Conservation (phyloP, 2,113 vertebrate species). For the Odocoileus virginianus region DNA sequence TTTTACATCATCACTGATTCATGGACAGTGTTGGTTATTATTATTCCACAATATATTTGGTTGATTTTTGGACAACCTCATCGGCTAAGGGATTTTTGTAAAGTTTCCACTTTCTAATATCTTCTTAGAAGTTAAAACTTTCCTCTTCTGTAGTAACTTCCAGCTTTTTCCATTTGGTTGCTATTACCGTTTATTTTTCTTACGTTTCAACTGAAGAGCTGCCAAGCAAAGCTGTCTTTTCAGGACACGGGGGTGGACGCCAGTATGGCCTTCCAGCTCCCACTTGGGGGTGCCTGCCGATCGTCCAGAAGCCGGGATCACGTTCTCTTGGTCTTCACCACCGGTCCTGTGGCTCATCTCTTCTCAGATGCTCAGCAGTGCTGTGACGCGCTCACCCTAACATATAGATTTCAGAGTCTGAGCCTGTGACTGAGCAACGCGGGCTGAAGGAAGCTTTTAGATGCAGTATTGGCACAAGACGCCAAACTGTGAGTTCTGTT, state of each 20-base stretch:
- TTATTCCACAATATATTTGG: not conserved
- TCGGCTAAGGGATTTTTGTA: constrained; percentile 11
- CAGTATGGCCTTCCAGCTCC: not conserved
- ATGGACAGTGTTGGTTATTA: not conserved
- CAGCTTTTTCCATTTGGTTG: constrained; percentile 48
- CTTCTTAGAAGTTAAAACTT: constrained; percentile 48
- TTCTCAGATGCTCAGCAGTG: not conserved
- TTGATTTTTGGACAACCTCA: not conserved
- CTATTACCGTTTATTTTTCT: constrained; percentile 40
- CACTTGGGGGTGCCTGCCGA: not conserved
- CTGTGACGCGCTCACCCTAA: not conserved
- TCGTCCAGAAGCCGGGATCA: not conserved
- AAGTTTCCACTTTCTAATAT: constrained; percentile 56
- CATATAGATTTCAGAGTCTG: not conserved
- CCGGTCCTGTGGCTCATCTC: not conserved
- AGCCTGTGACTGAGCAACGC: not conserved
- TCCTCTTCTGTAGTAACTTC: constrained; percentile 43
- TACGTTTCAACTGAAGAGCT: not conserved
- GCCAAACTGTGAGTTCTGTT: not conserved
- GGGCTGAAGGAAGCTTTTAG: not conserved
- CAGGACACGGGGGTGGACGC: constrained; percentile 14
- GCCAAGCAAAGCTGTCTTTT: constrained; percentile 54
- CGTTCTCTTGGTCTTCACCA: not conserved
- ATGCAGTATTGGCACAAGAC: not conserved
- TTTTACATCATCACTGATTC: not conserved